These are phyloP conservation scores for Cyprinodon variegatus DNA, from an alignment of 2,113 vertebrate genomes.

Conservation along the genomic window DNA sequence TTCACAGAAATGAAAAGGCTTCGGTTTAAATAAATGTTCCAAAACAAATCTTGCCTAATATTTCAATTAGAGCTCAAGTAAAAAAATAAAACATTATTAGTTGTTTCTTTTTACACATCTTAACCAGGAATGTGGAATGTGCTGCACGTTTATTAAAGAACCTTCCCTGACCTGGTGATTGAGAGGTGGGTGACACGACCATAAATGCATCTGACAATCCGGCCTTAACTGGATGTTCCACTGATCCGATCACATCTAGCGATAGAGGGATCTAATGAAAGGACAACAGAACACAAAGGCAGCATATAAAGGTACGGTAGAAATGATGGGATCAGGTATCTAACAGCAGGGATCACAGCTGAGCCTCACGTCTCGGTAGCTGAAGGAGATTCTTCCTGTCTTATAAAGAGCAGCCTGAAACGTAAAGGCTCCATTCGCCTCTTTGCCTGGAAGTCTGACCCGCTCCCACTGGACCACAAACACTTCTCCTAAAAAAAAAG, in stretches of 20 bases:
- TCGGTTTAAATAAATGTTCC: no score
- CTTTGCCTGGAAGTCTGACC: slow-evolving; percentile 87
- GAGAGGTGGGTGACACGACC: slow-evolving; percentile 78
- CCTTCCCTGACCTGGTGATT: slow-evolving; percentile 80
- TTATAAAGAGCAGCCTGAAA: slow-evolving; percentile 90
- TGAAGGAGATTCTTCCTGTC: slow-evolving; percentile 87
- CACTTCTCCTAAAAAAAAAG: slow-evolving; percentile 80
- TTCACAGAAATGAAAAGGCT: no score
- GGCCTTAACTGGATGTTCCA: slow-evolving; percentile 89
- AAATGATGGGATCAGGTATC: background rate
- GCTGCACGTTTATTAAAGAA: no score
- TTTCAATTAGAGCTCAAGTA: no score
- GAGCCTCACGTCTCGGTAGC: slow-evolving; percentile 89
- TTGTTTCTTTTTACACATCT: no score
- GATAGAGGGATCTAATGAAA: slow-evolving; percentile 86
- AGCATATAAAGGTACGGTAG: background rate
- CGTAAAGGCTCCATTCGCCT: slow-evolving; percentile 88
- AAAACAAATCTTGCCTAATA: no score
- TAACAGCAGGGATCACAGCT: background rate
- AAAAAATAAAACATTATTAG: no score
- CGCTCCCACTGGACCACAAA: slow-evolving; percentile 95
- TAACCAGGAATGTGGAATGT: no score
- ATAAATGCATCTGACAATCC: slow-evolving; percentile 96
- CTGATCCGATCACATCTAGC: slow-evolving; percentile 82
- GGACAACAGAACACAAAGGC: slow-evolving; percentile 1